phyloP scores from a whole-genome alignment of 2,797 vertebrate species.

The Acanthis flammea region DNA sequence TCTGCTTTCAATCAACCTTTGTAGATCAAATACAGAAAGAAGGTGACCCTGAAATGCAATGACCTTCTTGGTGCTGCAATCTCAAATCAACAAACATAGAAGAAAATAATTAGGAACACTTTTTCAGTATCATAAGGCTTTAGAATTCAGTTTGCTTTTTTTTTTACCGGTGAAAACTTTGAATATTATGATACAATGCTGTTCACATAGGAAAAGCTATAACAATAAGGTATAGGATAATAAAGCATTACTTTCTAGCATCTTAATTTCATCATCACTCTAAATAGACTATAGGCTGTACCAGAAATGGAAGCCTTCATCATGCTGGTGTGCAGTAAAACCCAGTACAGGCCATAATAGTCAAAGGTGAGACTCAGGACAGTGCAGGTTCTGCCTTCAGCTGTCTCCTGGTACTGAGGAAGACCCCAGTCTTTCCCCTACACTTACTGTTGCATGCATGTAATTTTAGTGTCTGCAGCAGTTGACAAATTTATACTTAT shows the following conservation, averaged over 20 bases:
- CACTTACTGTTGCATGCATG: rapidly evolving
- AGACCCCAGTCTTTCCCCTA: background rate
- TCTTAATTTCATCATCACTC: background rate
- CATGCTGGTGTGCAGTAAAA: background rate
- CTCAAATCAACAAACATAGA: background rate
- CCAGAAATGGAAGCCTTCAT: background rate
- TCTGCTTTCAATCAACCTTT: background rate
- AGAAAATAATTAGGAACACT: background rate
- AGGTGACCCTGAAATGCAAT: background rate
- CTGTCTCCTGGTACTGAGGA: background rate
- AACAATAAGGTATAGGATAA: background rate
- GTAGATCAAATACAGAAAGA: background rate
- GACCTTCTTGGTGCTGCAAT: background rate
- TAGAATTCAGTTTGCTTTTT: background rate
- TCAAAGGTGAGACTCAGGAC: background rate
- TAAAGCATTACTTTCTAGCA: background rate
- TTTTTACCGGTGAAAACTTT: background rate
- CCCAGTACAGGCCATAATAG: background rate
- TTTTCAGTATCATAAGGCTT: background rate
- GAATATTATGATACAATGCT: background rate
- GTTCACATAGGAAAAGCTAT: background rate
- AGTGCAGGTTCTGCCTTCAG: background rate
- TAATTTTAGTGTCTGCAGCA: background rate
- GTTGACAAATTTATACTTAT: background rate
- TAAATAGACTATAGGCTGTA: background rate